These are phyloP conservation scores for Poecile montanus DNA, from an alignment of 2,797 vertebrate genomes.

Conservation along the genomic window DNA sequence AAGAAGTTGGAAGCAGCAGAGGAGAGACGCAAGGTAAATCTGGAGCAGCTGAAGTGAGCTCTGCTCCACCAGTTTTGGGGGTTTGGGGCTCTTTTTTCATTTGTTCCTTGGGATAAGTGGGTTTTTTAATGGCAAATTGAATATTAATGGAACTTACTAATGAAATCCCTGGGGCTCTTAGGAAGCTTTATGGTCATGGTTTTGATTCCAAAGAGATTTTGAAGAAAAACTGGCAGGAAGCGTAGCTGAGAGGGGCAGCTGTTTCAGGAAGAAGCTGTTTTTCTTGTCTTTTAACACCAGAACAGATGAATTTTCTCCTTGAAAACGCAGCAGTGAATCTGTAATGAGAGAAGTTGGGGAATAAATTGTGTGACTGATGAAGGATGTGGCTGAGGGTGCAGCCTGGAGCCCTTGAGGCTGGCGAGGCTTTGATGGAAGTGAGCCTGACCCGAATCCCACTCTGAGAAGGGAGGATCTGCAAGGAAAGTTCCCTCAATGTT, in stretches of 20 bases:
- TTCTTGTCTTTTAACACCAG: neutral
- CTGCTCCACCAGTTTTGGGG: neutral
- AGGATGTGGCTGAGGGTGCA: neutral
- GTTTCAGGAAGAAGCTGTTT: neutral
- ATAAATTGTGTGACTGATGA: neutral
- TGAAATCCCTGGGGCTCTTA: neutral
- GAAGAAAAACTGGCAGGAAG: neutral
- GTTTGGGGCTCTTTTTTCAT: neutral
- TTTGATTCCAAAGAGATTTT: neutral
- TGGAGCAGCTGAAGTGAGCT: neutral
- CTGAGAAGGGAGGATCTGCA: neutral
- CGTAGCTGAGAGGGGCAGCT: neutral
- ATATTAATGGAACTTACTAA: neutral
- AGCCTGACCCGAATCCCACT: neutral
- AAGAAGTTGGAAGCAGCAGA: conserved; percentile 93
- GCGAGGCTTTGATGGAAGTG: neutral
- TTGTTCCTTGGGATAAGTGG: neutral
- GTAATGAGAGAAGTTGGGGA: neutral
- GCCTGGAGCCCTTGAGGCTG: neutral
- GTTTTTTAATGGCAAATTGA: neutral
- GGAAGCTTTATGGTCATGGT: neutral
- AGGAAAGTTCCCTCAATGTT: accelerated
- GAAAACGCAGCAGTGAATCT: neutral
- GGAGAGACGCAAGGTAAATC: conserved; percentile 91
- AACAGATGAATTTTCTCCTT: neutral